Conservation (phyloP, 2,113 vertebrate genomes). For the Chiloscyllium plagiosum region DNA sequence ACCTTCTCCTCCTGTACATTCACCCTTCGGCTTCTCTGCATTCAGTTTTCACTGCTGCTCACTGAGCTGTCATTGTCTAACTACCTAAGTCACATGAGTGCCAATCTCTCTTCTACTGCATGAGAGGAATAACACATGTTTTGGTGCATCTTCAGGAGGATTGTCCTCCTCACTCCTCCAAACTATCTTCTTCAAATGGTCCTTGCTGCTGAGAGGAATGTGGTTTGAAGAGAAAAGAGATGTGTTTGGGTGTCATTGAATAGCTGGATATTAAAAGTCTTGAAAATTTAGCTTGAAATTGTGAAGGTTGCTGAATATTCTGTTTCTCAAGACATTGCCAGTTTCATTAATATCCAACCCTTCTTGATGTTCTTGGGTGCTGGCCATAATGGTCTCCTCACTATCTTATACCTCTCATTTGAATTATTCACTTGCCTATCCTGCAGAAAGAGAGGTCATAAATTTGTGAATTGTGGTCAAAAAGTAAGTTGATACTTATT, state of each 20-base stretch:
- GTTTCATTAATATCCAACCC: not conserved
- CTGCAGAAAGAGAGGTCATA: not conserved
- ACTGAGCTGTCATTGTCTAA: not conserved
- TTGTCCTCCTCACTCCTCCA: not conserved
- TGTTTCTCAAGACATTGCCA: not conserved
- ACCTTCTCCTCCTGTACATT: not conserved
- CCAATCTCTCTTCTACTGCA: not conserved
- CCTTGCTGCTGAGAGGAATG: not conserved
- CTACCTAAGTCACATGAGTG: not conserved
- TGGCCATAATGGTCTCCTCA: not conserved
- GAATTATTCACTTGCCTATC: not conserved
- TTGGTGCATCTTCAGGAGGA: not conserved
- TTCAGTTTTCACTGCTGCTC: not conserved
- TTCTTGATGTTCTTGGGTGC: not conserved
- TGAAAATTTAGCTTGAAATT: not conserved
- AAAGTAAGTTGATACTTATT: not conserved
- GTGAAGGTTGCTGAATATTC: not conserved
- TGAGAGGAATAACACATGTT: not conserved
- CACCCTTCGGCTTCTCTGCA: not conserved
- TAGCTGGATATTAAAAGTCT: not conserved
- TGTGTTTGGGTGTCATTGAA: not conserved
- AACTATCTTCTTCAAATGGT: not conserved
- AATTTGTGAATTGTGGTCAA: not conserved
- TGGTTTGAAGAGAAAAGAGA: not conserved
- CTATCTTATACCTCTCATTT: not conserved